Evolutionary conservation across 1,140 invertebrate genomes (phyloP), one percentile per base, ranked within the genome.

Genomic region (Papilio polytes): DNA sequence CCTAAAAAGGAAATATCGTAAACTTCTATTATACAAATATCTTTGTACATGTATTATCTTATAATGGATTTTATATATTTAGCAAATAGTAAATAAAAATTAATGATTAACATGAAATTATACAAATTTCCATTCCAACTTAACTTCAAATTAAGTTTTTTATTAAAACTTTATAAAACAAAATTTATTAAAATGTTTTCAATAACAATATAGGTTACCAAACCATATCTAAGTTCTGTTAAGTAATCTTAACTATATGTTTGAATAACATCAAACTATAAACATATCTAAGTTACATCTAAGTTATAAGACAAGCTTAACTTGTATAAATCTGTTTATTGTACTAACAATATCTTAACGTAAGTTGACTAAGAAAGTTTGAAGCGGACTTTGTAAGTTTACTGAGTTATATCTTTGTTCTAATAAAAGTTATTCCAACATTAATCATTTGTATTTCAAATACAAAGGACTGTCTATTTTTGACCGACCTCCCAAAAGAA

Each of bases 271-370:
- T 26, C 12, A 63, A 63, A 63, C 13, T 63, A 26, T 26, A 63
- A 26, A 26, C 53, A 56, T 63, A 63, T 63, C 22, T 63, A 63
- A 63, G 20, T 63, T 63, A 2, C 2, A 63, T 3, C 22, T 63
- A 63, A 63, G 36, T 41, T 41, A 41, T 41, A 26, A 63, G 3
- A 63, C 22, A 63, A 63, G 20, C 22, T 26, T 26, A 26, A 63
- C 59, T 63, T 63, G 59, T 63, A 63, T 12, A 63, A 63, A 63
- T 26, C 59, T 26, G 59, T 63, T 63, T 63, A 15, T 56, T 56
- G 18, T 56, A 9, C n/a, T 3, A 63, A 63, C 59, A 63, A 63
- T 63, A 26, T 12, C 12, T 26, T 63, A 26, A 63, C 59, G 20
- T 63, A 63, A 63, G 59, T 26, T 26, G 10, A 10, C 59, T 63